Evolutionary conservation across 2,888 invertebrate species (phyloP).

Genomic region (Morpho achilles): DNA sequence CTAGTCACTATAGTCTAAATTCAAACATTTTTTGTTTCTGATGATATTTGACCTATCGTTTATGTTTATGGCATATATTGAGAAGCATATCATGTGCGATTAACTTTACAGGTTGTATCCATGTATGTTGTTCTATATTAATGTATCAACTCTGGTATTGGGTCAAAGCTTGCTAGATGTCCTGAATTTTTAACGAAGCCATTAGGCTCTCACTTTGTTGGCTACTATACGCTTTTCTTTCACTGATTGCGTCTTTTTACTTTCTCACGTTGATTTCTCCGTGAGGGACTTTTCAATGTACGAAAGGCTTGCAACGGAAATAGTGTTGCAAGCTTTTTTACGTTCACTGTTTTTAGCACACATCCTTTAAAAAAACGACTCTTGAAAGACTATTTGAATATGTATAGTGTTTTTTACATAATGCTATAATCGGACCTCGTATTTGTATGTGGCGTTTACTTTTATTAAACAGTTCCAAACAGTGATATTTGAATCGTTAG

Average conservation of each 20-base stretch:
- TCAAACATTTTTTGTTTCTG: neutral
- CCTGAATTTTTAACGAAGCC: constrained; percentile 74
- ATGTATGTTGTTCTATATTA: constrained; percentile 2
- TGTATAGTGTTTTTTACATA: too few species aligned
- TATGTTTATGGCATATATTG: neutral
- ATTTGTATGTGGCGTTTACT: too few species aligned
- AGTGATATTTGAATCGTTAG: too few species aligned
- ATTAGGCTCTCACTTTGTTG: constrained; percentile 51
- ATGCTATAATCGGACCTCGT: too few species aligned
- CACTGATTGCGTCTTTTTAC: constrained; percentile 73
- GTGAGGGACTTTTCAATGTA: constrained; percentile 48
- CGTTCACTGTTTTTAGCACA: too few species aligned
- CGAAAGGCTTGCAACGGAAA: constrained; percentile 37
- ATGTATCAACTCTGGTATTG: constrained; percentile 34
- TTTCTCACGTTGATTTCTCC: constrained; percentile 56
- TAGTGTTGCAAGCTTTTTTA: neutral
- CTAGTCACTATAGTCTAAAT: neutral
- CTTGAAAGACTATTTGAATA: too few species aligned
- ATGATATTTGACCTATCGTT: too few species aligned
- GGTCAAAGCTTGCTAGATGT: constrained; percentile 54
- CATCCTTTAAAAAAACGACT: too few species aligned
- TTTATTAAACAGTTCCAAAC: too few species aligned
- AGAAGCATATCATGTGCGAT: constrained; percentile 5
- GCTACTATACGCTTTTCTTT: constrained; percentile 61
- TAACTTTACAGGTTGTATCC: constrained; percentile 2